A percentile compares a stretch with the other conserved stretches of the same genome.
Evolutionary conservation across 2,888 invertebrate species (phyloP).

Genomic region (Drosophila borealis): DNA sequence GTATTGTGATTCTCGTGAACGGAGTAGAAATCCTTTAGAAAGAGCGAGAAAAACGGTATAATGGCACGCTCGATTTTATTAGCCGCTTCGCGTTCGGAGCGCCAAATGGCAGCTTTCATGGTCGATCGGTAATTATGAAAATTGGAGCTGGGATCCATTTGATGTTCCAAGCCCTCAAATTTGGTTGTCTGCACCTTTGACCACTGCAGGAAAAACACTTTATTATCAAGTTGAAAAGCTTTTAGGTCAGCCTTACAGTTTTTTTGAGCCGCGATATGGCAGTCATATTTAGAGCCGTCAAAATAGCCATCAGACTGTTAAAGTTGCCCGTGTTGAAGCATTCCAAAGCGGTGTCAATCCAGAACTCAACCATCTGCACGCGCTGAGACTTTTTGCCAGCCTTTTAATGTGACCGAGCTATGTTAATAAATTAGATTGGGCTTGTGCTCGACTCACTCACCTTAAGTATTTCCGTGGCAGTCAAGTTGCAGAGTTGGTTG

Average conservation of each 20-base stretch:
- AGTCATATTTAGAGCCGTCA: constrained; percentile 96
- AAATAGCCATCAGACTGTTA: constrained; percentile 98
- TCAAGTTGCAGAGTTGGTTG: constrained; percentile 96
- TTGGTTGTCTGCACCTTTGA: constrained; percentile 92
- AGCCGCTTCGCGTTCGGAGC: constrained; percentile 89
- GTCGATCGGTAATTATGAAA: constrained; percentile 93
- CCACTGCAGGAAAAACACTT: constrained; percentile 88
- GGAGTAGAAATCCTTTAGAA: constrained; percentile 93
- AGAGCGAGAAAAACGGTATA: constrained; percentile 93
- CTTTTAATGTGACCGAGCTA: constrained; percentile 86
- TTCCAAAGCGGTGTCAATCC: constrained; percentile 97
- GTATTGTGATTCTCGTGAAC: constrained; percentile 92
- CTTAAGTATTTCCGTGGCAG: constrained; percentile 97
- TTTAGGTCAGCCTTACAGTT: constrained; percentile 88
- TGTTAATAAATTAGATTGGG: not conserved
- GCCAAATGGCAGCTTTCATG: constrained; percentile 93
- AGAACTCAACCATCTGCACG: constrained; percentile 95
- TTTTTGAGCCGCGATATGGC: constrained; percentile 97
- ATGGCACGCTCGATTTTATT: constrained; percentile 91
- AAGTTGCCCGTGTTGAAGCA: constrained; percentile 99
- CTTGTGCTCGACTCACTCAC: constrained; percentile 85
- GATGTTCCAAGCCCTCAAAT: constrained; percentile 92
- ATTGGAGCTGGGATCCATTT: constrained; percentile 94
- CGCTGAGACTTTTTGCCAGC: constrained; percentile 96
- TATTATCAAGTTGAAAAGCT: not conserved